Base-by-base conservation (phyloP, 2,888 invertebrate genomes). In the Linnaemya tessellans region DNA sequence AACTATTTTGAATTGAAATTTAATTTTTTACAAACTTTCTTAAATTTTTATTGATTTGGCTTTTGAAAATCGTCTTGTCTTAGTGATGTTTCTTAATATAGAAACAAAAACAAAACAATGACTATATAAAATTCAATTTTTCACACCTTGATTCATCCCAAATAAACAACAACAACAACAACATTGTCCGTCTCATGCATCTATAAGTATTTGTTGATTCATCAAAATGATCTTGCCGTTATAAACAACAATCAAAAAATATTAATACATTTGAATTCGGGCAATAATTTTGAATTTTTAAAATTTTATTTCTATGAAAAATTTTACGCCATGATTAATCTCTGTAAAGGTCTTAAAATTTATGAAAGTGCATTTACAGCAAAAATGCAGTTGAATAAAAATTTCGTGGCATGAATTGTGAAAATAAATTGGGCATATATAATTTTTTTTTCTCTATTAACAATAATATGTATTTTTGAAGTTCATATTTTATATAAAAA, bases 61-160 rank as follows among this genome's bases (percentile, higher is more conserved):
- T 35, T 18, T 9, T 25, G 13, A 41, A 41, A 11, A 13, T 22
- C 11, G 20, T 22, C 7, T 22, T 22, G 20, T 22, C 7, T 22
- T 22, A 54, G 1, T 20, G 0, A 3, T 20, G n/a, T 15, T 41
- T 54, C 10, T 22, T 38, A 35, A 20, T 35, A 54, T 9, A 68
- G 51, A 30, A 20, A 10, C 38, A 30, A 74, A 25, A 68, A 38
- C 51, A 51, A 70, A 30, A 65, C 38, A 71, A 82, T 78, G 64
- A 78, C 81, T 64, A 43, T 68, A 75, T 68, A 58, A 74, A 79
- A 62, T 74, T 71, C 38, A 80, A 81, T 65, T 82, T 82, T 75
- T 85, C 79, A 85, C 82, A 85, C 85, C 79, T 85, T 82, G 85
- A 82, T 82, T 85, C 75, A 82, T 79, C 70, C 62, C 49, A 74